Evolutionary conservation across 2,797 vertebrate genomes (phyloP), one percentile per base, ranked within the genome.

Genomic region (Anniella stebbinsi): DNA sequence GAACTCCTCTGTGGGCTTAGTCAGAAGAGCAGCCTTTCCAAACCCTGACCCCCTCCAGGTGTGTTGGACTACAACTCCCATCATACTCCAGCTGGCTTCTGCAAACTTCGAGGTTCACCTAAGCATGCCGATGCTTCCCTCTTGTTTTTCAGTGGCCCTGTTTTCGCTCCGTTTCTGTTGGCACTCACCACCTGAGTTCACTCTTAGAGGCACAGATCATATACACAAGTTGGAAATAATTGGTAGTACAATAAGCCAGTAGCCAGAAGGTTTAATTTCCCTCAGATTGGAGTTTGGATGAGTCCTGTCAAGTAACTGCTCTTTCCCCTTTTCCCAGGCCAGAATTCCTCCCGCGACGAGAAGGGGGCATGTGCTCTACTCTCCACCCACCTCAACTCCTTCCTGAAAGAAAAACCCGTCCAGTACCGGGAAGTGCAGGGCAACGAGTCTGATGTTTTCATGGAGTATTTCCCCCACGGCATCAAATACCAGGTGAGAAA

Each of bases 371-470:
- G 98, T 0, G 98, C 98, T 15, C 97, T 99, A 96, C 96, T 99
- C 93, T 98, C 98, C 60, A 98, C 98, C 4, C 98, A 99, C 95
- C 97, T 99, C 95, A 98, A 98, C 92, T 96, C 96, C 75, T 98
- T 98, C 90, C 97, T 99, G 69, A 97, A 97, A 0, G 98, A 99
- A 33, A 97, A 97, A 25, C 98, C 98, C 0, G 87, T 98, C 57
- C 99, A 99, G 93, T 98, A 99, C 96, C 95, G 98, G 0, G 97
- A 99, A 67, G 97, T 97, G 4, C 98, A 99, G 95, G 98, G 98
- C 90, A 98, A 98, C 0, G 98, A 99, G 96, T 97, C 98, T 0
- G 95, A 96, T 0, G 96, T 97, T 94, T 99, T 99, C 97, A 98
- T 99, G 98, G 91, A 87, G 3, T 98, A 98, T 45, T 99, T 99